Evolutionary conservation across 2,797 vertebrate genomes (phyloP).

Genomic region (Poeciliopsis infans): DNA sequence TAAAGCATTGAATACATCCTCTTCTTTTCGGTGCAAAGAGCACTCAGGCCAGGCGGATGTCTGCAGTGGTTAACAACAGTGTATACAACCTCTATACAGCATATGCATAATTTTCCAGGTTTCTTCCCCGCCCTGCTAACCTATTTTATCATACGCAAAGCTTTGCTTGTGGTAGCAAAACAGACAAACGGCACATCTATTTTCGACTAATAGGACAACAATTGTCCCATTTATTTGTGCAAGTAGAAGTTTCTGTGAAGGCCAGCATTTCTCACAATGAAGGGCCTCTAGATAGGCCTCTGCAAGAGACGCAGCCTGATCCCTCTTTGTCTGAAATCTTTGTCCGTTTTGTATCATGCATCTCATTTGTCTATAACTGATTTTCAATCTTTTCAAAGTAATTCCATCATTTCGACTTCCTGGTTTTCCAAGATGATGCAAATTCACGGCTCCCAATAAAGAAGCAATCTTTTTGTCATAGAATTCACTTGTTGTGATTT

Average conservation of each 20-base stretch:
- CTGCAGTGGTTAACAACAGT: constrained; percentile 64
- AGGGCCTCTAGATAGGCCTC: constrained; percentile 22
- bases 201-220: constrained; percentile 77
- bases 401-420: constrained; percentile 12
- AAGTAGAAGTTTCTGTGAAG: constrained; percentile 73
- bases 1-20: constrained; percentile 38
- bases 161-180: constrained; percentile 70
- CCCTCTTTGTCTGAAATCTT: constrained; percentile 10
- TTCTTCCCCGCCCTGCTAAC: constrained; percentile 90
- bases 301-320: constrained; percentile 11
- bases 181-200: constrained; percentile 74
- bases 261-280: constrained; percentile 56
- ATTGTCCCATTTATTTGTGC: constrained; percentile 75
- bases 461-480: constrained; percentile 24
- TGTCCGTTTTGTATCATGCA: neutral
- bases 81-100: constrained; percentile 42
- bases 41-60: constrained; percentile 58
- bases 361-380: constrained; percentile 1
- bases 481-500: constrained; percentile 42
- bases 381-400: constrained; percentile 8
- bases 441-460: constrained; percentile 28
- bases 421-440: constrained; percentile 30
- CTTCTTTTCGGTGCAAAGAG: constrained; percentile 25
- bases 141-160: constrained; percentile 86
- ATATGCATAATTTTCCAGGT: constrained; percentile 80